Evolutionary conservation across 2,113 vertebrate genomes (phyloP).

Genomic region (Colaptes auratus): DNA sequence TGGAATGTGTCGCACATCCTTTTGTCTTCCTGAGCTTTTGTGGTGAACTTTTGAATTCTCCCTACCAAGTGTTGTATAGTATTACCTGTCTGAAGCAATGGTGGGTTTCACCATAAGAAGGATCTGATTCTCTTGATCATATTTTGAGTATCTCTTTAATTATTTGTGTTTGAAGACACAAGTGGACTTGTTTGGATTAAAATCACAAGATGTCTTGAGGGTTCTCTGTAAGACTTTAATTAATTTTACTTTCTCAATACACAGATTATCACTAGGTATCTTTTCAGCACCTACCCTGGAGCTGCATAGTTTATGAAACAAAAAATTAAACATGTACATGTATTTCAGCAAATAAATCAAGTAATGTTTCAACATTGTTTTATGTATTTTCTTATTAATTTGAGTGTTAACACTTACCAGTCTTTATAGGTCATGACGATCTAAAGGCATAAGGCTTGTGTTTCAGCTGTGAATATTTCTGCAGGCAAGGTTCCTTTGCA

Average conservation of each 20-base stretch:
- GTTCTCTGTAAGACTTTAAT: not conserved
- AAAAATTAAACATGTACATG: not conserved
- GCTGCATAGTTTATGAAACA: not conserved
- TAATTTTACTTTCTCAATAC: not conserved
- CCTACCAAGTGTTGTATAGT: not conserved
- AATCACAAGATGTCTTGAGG: not conserved
- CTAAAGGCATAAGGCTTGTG: not conserved
- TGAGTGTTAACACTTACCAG: not conserved
- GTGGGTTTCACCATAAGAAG: not conserved
- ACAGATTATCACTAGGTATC: not conserved
- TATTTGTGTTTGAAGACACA: not conserved
- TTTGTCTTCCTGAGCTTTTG: not conserved
- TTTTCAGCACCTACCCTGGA: not conserved
- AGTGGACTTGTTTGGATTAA: not conserved
- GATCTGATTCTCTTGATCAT: not conserved
- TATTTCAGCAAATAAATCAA: conserved; percentile 4
- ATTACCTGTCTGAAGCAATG: not conserved
- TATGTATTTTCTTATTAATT: not conserved
- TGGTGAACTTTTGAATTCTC: not conserved
- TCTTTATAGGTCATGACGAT: not conserved
- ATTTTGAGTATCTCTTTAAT: not conserved
- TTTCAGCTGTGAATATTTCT: not conserved
- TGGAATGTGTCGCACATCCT: fast-evolving
- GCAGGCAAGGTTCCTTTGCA: not conserved
- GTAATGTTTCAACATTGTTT: not conserved